These are phyloP conservation scores for Peribatodes rhomboidaria DNA, from an alignment of 2,888 invertebrate species.

Conservation along the genomic window DNA sequence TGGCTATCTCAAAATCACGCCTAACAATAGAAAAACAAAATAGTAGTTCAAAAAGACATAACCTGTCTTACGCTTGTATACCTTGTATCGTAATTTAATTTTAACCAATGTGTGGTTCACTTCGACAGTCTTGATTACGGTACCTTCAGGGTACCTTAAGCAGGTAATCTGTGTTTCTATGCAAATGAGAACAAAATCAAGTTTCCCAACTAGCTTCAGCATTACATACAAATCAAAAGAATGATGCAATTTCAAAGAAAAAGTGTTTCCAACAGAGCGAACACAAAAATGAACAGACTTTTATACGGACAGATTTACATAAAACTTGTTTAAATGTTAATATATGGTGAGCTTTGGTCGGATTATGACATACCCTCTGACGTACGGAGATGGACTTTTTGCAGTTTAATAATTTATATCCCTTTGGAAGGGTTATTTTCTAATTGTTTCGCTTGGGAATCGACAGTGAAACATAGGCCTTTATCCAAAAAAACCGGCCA, in stretches of 20 bases:
- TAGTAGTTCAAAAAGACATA: too few relatives aligned
- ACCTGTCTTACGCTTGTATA: too few relatives aligned
- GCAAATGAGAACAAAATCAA: constrained; percentile 10
- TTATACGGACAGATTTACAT: constrained; percentile 76
- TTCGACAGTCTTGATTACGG: neutral
- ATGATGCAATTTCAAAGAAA: constrained; percentile 59
- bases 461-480: neutral
- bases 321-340: constrained; percentile 86
- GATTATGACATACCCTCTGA: constrained; percentile 78
- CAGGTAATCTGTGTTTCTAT: neutral
- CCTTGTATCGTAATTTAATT: too few relatives aligned
- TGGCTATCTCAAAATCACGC: too few relatives aligned
- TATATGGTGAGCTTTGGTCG: constrained; percentile 69
- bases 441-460: constrained; percentile 30
- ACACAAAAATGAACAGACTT: constrained; percentile 71
- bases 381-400: constrained; percentile 56
- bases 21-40: too few relatives aligned
- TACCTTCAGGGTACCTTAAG: neutral
- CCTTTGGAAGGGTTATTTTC: constrained; percentile 45
- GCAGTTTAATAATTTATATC: constrained; percentile 53
- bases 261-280: constrained; percentile 58
- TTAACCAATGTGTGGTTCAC: too few relatives aligned
- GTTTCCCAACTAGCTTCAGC: constrained; percentile 29
- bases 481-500: neutral
- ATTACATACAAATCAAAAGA: constrained; percentile 52